These are phyloP conservation scores for Anniella stebbinsi DNA, from an alignment of 2,797 vertebrate genomes.

Conservation along the genomic window DNA sequence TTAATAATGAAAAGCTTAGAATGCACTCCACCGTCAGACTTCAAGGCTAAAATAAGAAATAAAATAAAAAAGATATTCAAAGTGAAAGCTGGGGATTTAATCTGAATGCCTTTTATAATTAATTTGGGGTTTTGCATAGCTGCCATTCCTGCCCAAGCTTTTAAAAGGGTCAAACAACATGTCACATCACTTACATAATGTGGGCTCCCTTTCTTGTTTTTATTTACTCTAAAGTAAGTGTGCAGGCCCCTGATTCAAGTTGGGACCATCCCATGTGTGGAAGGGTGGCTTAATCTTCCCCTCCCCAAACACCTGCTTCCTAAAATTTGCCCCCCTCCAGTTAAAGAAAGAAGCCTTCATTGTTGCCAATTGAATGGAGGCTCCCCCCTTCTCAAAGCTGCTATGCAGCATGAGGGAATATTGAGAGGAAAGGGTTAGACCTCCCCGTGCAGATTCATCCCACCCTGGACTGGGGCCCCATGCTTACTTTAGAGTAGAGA, in stretches of 20 bases:
- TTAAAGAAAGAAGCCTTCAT: background rate
- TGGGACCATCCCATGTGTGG: background rate
- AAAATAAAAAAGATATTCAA: background rate
- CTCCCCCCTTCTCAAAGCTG: background rate
- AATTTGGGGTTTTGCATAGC: background rate
- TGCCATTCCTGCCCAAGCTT: background rate
- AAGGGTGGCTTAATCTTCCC: background rate
- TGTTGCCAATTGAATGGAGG: too few relatives aligned
- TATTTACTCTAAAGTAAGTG: background rate
- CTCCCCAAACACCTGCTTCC: background rate
- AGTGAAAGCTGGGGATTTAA: background rate
- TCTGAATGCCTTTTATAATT: background rate
- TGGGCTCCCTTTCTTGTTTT: background rate
- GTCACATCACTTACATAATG: background rate
- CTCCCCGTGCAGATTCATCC: background rate
- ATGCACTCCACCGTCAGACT: background rate
- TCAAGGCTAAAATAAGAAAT: background rate
- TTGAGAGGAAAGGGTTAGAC: background rate
- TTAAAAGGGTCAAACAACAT: background rate
- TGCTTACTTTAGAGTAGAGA: background rate
- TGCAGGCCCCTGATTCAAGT: background rate
- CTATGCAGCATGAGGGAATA: background rate
- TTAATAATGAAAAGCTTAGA: slow-evolving; percentile 5
- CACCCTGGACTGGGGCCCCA: background rate
- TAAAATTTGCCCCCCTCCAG: background rate